Evolutionary conservation across 2,113 vertebrate species (phyloP), one percentile per base, ranked within the genome.

Genomic region (Rhinolophus sinicus): DNA sequence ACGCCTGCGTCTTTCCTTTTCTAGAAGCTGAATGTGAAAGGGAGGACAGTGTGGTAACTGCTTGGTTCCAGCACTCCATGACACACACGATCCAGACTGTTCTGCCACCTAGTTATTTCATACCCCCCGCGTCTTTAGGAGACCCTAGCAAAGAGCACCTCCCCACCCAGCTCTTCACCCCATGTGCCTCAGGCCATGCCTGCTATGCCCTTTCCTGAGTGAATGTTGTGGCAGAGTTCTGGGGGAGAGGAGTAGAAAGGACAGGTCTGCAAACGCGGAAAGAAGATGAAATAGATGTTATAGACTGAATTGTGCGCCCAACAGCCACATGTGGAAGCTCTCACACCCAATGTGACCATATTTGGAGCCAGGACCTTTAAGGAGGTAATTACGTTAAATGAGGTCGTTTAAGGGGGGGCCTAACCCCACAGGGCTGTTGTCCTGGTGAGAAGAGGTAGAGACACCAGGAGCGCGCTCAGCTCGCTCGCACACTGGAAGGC

Each of bases 41-140:
- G 21, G 47, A 15, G 72, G 54, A 24, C 22, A 33, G 38, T 21
- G 26, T 6, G 6, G 64, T 10, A 44, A 14, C 12, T 38, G 19
- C 78, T 47, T 35, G 24, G 26, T 13, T 44, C 21, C 54, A 62
- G 64, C 65, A 28, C 54, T 38, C 22, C 28, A 3, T 2, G 26
- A 24, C 75, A 28, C 3, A 24, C 75, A 28, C 2, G 0, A 28
- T 18, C 22, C 22, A 0, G 0, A 35, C 18, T 11, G 28, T 40
- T 33, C 78, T 9, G 40, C 30, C 44, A 1, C 9, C 21, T 12
- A 22, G 50, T 14, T n/a, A 14, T 30, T 56, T 69, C 8, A 58
- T 47, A 26, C 22, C 21, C 72, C 1, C 18, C 40, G 0, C 8
- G 13, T 38, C 33, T 38, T n/a, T n/a, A 30, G 16, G 24, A 21